Base-by-base conservation (phyloP, 2,113 vertebrate species). In the Gobio gobio region DNA sequence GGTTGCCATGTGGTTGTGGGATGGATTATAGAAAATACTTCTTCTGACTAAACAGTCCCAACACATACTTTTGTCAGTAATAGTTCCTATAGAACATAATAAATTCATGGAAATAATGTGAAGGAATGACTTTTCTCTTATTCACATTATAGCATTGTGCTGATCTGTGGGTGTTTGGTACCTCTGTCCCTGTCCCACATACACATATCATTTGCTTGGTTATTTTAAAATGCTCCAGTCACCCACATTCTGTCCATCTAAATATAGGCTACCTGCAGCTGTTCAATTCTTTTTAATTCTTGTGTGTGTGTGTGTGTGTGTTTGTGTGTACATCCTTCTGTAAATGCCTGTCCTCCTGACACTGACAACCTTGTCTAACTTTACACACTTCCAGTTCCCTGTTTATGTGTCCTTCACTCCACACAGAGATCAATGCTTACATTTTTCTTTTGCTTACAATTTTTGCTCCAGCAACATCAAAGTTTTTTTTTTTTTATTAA, bases 181-280 rank as follows among this genome's bases (percentile, higher is more conserved):
- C 47, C 49, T 68, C 73, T 66, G 59, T 10, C 78, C 40, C 59
- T 64, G 40, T 75, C 24, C 56, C 12, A 77, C 73, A 51, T 40
- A 77, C 58, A 54, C 58, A 77, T 64, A 20, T n/a, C 73, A 77
- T 63, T 75, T 58, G 68, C 40, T 29, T 59, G 82, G 72, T 54
- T 84, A 51, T 75, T 84, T 61, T 84, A 63, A 84, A 61, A 76
- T 47, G 59, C 26, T 84, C 56, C 6, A 84, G 83, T 76, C 72
- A 81, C 61, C 79, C 79, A 81, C 43, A 81, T 84, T 84, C 61
- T 77, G 43, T 36, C 83, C 16, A 64, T 84, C 73, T 66, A 84
- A 54, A 84, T 51, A 64, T 77, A 84, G 83, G 26, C 56, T 24
- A 40, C 26, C 43, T 49, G 40, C 72, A 84, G 73, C 49, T 85